Conservation (phyloP, 2,888 invertebrate species). For the Calephelis perditalis region DNA sequence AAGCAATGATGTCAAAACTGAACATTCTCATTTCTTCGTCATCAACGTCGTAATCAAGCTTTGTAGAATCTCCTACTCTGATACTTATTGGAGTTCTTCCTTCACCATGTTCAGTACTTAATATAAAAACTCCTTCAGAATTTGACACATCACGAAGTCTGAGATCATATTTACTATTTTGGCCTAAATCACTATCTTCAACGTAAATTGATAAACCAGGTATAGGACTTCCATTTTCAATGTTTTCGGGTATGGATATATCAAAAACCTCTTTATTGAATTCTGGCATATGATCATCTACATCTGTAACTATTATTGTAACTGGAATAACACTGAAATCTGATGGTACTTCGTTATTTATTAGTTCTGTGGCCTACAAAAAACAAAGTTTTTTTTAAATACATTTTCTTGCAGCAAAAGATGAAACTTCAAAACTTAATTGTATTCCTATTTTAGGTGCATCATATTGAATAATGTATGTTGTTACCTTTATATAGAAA, state of each 20-base stretch:
- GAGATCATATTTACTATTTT: constrained; percentile 84
- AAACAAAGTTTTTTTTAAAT: neutral
- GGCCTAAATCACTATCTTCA: constrained; percentile 84
- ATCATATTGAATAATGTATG: too few relatives aligned
- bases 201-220: constrained; percentile 86
- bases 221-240: constrained; percentile 82
- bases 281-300: constrained; percentile 85
- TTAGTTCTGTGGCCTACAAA: constrained; percentile 83
- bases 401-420: too few relatives aligned
- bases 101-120: constrained; percentile 82
- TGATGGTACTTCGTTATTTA: constrained; percentile 83
- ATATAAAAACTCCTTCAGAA: constrained; percentile 77
- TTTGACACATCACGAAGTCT: constrained; percentile 79
- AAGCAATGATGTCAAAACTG: constrained; percentile 83
- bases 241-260: constrained; percentile 86
- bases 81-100: constrained; percentile 87
- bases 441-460: too few relatives aligned
- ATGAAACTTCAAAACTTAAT: too few relatives aligned
- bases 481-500: constrained; percentile 79
- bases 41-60: constrained; percentile 84
- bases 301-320: constrained; percentile 87
- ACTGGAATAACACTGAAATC: constrained; percentile 83
- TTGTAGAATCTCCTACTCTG: constrained; percentile 81
- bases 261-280: constrained; percentile 83
- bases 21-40: constrained; percentile 77